phyloP scores from a whole-genome alignment of 2,888 invertebrate genomes.

The Hydropsyche betteni region DNA sequence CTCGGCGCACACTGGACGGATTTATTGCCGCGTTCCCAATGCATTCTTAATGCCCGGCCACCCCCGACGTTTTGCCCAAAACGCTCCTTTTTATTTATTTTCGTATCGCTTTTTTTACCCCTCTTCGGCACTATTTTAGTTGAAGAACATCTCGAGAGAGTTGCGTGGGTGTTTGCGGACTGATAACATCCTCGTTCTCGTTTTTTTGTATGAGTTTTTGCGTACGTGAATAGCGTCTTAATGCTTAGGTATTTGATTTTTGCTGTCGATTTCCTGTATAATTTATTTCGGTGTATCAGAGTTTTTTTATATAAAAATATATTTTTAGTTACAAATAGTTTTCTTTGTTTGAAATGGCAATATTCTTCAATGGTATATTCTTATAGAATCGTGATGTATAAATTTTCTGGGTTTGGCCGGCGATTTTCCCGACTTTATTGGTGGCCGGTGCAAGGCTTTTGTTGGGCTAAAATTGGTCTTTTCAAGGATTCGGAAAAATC shows the following conservation, averaged over 20 bases:
- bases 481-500: neutral
- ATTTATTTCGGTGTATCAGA: too few species aligned
- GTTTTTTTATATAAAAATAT: too few species aligned
- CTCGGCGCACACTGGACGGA: constrained; percentile 36
- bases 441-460: neutral
- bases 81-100: constrained; percentile 24
- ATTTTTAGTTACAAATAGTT: too few species aligned
- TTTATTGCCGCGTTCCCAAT: constrained; percentile 48
- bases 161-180: constrained; percentile 8
- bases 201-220: constrained; percentile 4
- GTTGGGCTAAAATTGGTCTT: neutral
- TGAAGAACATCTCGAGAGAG: neutral
- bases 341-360: too few species aligned
- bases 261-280: too few species aligned
- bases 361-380: too few species aligned
- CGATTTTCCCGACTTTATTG: neutral
- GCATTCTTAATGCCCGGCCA: constrained; percentile 46
- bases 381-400: too few species aligned
- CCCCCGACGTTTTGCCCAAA: constrained; percentile 16
- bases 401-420: too few species aligned
- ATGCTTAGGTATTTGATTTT: neutral
- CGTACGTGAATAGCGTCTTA: neutral
- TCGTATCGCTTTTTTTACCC: constrained; percentile 11
- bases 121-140: constrained; percentile 7
- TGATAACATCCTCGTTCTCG: constrained; percentile 20